Base-by-base conservation (phyloP, 2,797 vertebrate species). In the Crenuchus spilurus region DNA sequence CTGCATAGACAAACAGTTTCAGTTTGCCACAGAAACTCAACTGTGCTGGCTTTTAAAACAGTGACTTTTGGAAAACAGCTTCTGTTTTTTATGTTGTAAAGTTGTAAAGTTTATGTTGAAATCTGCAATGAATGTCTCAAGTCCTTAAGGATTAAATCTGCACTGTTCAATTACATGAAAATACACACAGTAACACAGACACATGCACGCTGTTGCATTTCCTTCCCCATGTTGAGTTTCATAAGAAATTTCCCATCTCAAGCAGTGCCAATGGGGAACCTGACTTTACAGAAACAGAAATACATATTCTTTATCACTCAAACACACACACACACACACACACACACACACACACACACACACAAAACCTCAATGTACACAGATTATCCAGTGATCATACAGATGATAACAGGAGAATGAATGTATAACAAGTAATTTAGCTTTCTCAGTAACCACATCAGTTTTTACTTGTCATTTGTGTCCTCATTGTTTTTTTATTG, bases 11-110 rank as follows among this genome's bases (percentile, higher is more conserved):
- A 94, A 90, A 94, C 87, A 92, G 90, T 97, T 94, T 97, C 96
- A 96, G 96, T 97, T 98, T 98, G 93, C 95, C 95, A 95, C 88
- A 93, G 94, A 89, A 93, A 91, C 85, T 91, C 94, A 91, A 88
- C 86, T 89, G 88, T 85, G 90, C 87, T 95, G 93, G 91, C 87
- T 93, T 94, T 96, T 94, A 92, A 93, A 92, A 93, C 90, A 89
- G 87, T 84, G 92, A 93, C 91, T 88, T 93, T 94, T 90, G 78
- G 86, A 89, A 90, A 90, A 89, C 76, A 80, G 80, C 84, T 82
- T 66, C 62, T 67, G 79, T 83, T 35, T 74, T 7, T 20, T 46
- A 6, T 48, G 8, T 48, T 20, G 26, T 55, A n/a, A n/a, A n/a
- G 5, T 62, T 82, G 87, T 88, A 87, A 85, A 83, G 88, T 92